Conservation (phyloP, 2,888 invertebrate species). For the Brachypalpus laphriformis region DNA sequence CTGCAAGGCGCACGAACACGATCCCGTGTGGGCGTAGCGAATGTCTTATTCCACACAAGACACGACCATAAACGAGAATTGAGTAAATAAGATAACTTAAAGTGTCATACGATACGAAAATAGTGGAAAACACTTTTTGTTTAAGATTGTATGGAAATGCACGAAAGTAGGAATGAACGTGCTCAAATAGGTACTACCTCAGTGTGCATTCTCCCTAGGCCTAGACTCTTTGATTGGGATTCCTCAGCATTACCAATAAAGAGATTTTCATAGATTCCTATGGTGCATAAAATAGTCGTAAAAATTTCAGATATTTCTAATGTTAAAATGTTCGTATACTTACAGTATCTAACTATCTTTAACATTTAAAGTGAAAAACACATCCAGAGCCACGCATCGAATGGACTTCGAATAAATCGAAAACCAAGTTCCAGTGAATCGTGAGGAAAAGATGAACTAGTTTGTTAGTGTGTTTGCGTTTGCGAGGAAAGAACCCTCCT, state of each 20-base stretch:
- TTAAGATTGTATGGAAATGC: background rate
- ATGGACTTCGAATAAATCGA: background rate
- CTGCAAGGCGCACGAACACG: slow-evolving; percentile 4
- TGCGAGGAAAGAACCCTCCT: background rate
- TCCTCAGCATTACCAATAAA: no score
- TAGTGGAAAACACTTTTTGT: background rate
- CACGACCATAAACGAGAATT: background rate
- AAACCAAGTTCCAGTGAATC: slow-evolving; percentile 17
- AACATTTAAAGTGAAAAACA: slow-evolving; percentile 36
- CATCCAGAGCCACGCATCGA: slow-evolving; percentile 3
- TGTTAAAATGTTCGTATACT: background rate
- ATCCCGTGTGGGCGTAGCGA: slow-evolving; percentile 17
- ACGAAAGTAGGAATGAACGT: no score
- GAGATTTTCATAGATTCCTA: no score
- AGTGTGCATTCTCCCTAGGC: no score
- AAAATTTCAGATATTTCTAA: background rate
- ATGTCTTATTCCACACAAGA: slow-evolving; percentile 11
- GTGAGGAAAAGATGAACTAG: slow-evolving; percentile 44
- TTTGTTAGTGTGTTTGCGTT: slow-evolving; percentile 22
- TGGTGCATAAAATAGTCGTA: background rate
- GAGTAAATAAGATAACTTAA: slow-evolving; percentile 12
- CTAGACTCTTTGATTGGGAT: no score
- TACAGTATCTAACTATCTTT: background rate
- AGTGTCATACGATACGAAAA: background rate
- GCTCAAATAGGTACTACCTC: no score